Evolutionary conservation across 2,888 invertebrate species (phyloP).

Genomic region (Monopis laevigella): DNA sequence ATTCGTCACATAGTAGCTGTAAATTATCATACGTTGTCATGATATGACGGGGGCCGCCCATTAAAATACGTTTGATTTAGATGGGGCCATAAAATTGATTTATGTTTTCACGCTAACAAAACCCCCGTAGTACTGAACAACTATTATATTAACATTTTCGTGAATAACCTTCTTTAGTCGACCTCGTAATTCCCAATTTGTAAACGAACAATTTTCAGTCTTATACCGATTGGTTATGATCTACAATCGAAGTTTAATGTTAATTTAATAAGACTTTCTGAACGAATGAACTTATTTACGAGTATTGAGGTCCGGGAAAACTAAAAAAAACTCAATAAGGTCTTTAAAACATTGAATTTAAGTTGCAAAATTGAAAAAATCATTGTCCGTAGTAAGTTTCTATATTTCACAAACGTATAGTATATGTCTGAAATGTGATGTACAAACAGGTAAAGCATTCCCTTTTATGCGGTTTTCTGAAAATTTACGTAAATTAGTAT

Average conservation of each 20-base stretch:
- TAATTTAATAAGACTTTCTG: conserved; percentile 45
- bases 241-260: background rate
- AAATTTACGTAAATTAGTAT: too few relatives aligned
- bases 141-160: conserved; percentile 69
- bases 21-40: conserved; percentile 69
- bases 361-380: too few relatives aligned
- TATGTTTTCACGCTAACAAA: conserved; percentile 68
- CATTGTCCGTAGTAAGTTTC: too few relatives aligned
- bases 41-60: conserved; percentile 69
- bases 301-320: conserved; percentile 29
- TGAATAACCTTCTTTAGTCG: conserved; percentile 49
- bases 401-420: too few relatives aligned
- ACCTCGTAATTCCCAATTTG: background rate
- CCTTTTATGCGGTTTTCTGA: too few relatives aligned
- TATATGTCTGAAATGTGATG: too few relatives aligned
- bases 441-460: too few relatives aligned
- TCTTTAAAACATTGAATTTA: too few relatives aligned
- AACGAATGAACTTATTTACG: conserved; percentile 59
- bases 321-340: too few relatives aligned
- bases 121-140: conserved; percentile 66
- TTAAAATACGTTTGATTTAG: conserved; percentile 70
- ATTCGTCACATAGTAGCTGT: conserved; percentile 69
- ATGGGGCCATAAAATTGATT: conserved; percentile 70
- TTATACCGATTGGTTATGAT: background rate
- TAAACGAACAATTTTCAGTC: background rate